Base-by-base conservation (phyloP, 2,797 vertebrate genomes). In the Ptychobarbus kaznakovi region DNA sequence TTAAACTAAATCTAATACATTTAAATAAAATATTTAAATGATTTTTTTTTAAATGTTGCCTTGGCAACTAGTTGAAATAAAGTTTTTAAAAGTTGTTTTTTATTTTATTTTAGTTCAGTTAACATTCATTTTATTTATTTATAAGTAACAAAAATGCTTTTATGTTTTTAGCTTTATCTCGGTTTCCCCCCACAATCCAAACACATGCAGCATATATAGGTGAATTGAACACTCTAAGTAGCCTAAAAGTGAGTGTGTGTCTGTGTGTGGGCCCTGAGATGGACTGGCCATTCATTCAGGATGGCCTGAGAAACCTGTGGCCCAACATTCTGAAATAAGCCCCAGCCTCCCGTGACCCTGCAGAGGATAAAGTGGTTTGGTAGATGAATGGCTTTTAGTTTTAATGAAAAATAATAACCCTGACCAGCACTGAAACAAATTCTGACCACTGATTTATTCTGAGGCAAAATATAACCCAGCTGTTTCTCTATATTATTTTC, bases 371-470 rank as follows among this genome's bases (percentile, higher is more conserved):
- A 61, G n/a, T 1, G 12, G n/a, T 61, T 61, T 61, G 8, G n/a
- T 61, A 25, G n/a, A 61, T 61, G n/a, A 61, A 61, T 61, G 58
- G 58, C 11, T 61, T 61, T 25, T 13, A 61, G 58, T 25, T 61
- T 61, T 25, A 61, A 11, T 13, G 58, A 61, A 61, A 61, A 38
- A 38, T 76, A 75, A 53, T 56, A 75, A 56, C 18, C 11, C 20
- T 76, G 49, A 73, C 68, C 51, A 72, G 11, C n/a, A 72, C 68
- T 58, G 38, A 72, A 53, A 82, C 15, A 13, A 72, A 69, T 11
- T 81, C 63, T 53, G 65, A 61, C 68, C 68, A 61, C 68, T 35
- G 38, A 82, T 20, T 53, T 73, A 82, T 61, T 73, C 28, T 65
- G 25, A 38, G 70, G 15, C 8, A 66, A 83, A 80, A 75, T 66